Conservation (phyloP, 1,140 invertebrate species). For the Drosophila carrolli region DNA sequence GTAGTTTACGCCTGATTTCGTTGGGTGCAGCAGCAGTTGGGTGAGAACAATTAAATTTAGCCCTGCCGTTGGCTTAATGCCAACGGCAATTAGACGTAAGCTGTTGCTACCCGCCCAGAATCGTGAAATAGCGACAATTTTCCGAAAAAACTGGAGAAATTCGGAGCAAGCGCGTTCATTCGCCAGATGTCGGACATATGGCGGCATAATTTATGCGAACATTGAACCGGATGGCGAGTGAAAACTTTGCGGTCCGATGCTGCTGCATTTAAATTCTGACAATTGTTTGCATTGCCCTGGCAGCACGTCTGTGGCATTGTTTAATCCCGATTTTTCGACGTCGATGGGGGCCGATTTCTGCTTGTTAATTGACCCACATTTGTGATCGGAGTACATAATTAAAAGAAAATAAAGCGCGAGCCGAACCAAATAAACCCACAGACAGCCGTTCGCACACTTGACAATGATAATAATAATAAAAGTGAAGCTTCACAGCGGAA, state of each 20-base stretch:
- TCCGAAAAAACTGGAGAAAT: slow-evolving; percentile 9
- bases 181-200: slow-evolving; percentile 70
- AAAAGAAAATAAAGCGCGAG: slow-evolving; percentile 48
- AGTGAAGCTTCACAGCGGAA: slow-evolving; percentile 13
- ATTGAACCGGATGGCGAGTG: slow-evolving; percentile 55
- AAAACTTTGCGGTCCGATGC: slow-evolving; percentile 38
- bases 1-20: slow-evolving; percentile 16
- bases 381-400: slow-evolving; percentile 65
- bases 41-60: slow-evolving; percentile 32
- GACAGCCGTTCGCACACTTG: neutral
- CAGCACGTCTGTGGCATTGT: slow-evolving; percentile 38
- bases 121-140: slow-evolving; percentile 64
- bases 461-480: slow-evolving; percentile 34
- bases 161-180: slow-evolving; percentile 16
- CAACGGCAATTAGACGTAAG: slow-evolving; percentile 70
- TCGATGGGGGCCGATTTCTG: slow-evolving; percentile 11
- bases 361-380: slow-evolving; percentile 72
- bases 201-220: slow-evolving; percentile 76
- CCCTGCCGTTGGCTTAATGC: slow-evolving; percentile 54
- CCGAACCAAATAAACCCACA: slow-evolving; percentile 1
- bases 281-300: slow-evolving; percentile 44
- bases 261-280: slow-evolving; percentile 55
- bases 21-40: slow-evolving; percentile 12
- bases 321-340: slow-evolving; percentile 42
- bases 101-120: slow-evolving; percentile 25